Conservation (phyloP, 1,140 invertebrate genomes). For the Calycopis cecrops region DNA sequence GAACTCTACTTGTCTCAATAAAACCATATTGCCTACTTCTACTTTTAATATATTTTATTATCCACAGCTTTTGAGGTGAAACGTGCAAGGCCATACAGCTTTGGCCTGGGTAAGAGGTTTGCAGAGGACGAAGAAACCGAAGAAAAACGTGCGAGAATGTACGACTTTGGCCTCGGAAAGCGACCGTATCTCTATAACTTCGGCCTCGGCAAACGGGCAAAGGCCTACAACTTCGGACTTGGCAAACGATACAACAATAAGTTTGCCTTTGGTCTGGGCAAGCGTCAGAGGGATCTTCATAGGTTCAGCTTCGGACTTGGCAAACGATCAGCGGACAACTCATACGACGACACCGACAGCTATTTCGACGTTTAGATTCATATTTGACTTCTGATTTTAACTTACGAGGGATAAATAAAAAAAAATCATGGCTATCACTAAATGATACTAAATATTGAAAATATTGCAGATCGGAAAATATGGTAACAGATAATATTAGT, state of each 20-base stretch:
- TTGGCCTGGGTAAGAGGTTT: slow-evolving; percentile 65
- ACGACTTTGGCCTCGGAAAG: slow-evolving; percentile 67
- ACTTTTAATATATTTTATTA: slow-evolving; percentile 6
- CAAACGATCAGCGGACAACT: slow-evolving; percentile 48
- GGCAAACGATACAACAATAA: slow-evolving; percentile 61
- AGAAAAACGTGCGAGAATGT: slow-evolving; percentile 61
- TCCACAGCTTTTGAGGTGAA: slow-evolving; percentile 59
- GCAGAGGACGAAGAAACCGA: slow-evolving; percentile 42
- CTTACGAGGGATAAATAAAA: slow-evolving; percentile 29
- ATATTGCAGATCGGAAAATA: too few relatives aligned
- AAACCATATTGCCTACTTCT: too few relatives aligned
- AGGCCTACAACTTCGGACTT: slow-evolving; percentile 59
- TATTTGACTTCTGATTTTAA: slow-evolving; percentile 33
- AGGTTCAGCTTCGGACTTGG: slow-evolving; percentile 66
- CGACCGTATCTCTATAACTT: slow-evolving; percentile 57
- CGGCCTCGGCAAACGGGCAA: slow-evolving; percentile 58
- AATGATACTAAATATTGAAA: slow-evolving; percentile 1
- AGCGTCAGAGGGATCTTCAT: slow-evolving; percentile 55
- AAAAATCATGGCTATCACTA: neutral
- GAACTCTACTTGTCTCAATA: too few relatives aligned
- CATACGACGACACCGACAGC: slow-evolving; percentile 43
- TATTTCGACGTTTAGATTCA: slow-evolving; percentile 48
- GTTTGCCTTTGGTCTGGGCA: slow-evolving; percentile 64
- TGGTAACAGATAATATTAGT: too few relatives aligned
- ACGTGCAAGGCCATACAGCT: slow-evolving; percentile 67